Evolutionary conservation across 2,888 invertebrate species (phyloP).

Genomic region (Orchestes rusci): DNA sequence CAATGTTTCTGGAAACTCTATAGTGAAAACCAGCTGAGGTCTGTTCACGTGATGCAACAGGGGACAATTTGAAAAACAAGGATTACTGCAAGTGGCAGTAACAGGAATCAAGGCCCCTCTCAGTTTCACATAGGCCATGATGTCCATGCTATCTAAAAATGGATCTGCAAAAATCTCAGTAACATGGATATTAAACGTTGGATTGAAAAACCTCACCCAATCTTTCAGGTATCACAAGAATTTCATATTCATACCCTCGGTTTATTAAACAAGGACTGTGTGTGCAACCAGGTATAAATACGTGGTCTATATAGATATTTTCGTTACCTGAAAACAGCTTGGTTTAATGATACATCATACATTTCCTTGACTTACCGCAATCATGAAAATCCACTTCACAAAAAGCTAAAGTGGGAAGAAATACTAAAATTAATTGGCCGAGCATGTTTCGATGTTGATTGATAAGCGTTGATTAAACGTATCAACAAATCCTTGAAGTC

Average conservation of each 20-base stretch:
- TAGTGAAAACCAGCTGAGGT: slow-evolving; percentile 1
- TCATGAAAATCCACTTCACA: too few species aligned
- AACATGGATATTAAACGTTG: too few species aligned
- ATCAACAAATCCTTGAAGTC: too few species aligned
- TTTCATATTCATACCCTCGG: slow-evolving; percentile 1
- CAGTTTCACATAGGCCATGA: slow-evolving; percentile 2
- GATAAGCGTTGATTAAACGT: too few species aligned
- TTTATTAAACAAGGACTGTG: slow-evolving; percentile 3
- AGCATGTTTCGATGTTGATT: too few species aligned
- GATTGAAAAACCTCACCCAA: too few species aligned
- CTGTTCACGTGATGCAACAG: not conserved
- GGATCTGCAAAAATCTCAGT: too few species aligned
- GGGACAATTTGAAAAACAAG: slow-evolving; percentile 4
- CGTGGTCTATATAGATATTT: slow-evolving; percentile 1
- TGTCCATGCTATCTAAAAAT: slow-evolving; percentile 2
- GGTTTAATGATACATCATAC: too few species aligned
- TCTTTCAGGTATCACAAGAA: slow-evolving; percentile 3
- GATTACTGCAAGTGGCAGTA: slow-evolving; percentile 1
- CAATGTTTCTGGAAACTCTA: slow-evolving; percentile 4
- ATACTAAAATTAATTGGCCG: too few species aligned
- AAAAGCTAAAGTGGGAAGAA: too few species aligned
- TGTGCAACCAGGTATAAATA: slow-evolving; percentile 5
- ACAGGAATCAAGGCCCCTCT: slow-evolving; percentile 10
- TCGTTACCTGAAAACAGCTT: slow-evolving; percentile 7
- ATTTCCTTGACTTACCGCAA: too few species aligned